Conservation (phyloP, 2,113 vertebrate genomes). For the Ammospiza nelsoni region DNA sequence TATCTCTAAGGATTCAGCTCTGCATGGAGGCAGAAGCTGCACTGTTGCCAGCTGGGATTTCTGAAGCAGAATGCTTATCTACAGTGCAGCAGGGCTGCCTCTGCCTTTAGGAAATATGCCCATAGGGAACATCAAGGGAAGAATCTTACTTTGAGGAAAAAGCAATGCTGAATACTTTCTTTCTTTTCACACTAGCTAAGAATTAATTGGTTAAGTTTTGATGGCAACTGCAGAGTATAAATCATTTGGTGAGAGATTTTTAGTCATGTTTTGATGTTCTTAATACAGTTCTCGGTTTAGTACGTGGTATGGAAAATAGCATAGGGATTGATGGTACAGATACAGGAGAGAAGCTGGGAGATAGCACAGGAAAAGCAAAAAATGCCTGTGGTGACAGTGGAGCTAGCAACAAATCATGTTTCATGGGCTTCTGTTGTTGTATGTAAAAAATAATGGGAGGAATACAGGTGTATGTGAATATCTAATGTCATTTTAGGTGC, state of each 20-base stretch:
- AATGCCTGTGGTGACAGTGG: neutral
- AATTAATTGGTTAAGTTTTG: neutral
- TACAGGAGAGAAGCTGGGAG: neutral
- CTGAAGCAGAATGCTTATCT: slow-evolving; percentile 12
- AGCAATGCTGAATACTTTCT: neutral
- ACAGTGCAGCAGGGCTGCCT: neutral
- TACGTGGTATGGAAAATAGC: neutral
- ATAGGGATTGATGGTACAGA: neutral
- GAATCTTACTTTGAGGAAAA: neutral
- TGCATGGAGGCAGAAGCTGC: neutral
- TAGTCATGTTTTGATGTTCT: neutral
- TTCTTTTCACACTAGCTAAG: neutral
- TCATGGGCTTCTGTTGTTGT: neutral
- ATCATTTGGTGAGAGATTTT: neutral
- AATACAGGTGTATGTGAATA: neutral
- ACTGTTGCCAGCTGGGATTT: neutral
- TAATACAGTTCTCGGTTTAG: neutral
- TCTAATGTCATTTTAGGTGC: neutral
- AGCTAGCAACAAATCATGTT: neutral
- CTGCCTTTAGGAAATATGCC: neutral
- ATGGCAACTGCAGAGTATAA: neutral
- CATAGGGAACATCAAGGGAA: neutral
- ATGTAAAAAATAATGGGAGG: neutral
- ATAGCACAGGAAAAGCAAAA: neutral
- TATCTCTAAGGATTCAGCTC: neutral